Percentiles rank a stretch among this genome's conserved stretches.
Evolutionary conservation across 2,113 vertebrate genomes (phyloP).

Genomic region (Pollimyrus isidori): DNA sequence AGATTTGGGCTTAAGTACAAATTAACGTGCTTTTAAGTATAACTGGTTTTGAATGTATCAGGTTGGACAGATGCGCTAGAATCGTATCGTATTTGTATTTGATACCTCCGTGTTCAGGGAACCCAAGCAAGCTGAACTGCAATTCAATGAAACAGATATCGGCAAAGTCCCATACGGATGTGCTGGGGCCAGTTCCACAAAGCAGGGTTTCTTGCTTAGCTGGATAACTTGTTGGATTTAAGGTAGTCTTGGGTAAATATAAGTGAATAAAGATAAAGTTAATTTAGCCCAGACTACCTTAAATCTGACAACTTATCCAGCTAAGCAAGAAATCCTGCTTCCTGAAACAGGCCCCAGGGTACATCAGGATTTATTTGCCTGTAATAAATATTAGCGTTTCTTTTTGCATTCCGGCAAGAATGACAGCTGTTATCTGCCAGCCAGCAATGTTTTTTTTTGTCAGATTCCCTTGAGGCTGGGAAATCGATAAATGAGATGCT

Average conservation of each 20-base stretch:
- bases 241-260: no score
- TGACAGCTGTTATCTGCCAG: background rate
- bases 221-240: no score
- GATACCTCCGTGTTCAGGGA: background rate
- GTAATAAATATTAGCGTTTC: background rate
- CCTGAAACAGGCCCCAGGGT: no score
- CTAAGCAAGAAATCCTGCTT: no score
- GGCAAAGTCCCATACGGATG: background rate
- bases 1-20: background rate
- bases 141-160: background rate
- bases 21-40: background rate
- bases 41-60: background rate
- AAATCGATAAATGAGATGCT: background rate
- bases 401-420: background rate
- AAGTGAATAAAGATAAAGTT: no score
- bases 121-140: background rate
- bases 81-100: background rate
- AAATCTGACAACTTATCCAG: no score
- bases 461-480: background rate
- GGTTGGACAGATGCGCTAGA: background rate
- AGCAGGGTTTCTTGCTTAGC: no score
- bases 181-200: no score
- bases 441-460: background rate
- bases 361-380: background rate
- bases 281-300: no score